phyloP scores from a whole-genome alignment of 2,888 invertebrate species.

The Drosophila paramelanica region DNA sequence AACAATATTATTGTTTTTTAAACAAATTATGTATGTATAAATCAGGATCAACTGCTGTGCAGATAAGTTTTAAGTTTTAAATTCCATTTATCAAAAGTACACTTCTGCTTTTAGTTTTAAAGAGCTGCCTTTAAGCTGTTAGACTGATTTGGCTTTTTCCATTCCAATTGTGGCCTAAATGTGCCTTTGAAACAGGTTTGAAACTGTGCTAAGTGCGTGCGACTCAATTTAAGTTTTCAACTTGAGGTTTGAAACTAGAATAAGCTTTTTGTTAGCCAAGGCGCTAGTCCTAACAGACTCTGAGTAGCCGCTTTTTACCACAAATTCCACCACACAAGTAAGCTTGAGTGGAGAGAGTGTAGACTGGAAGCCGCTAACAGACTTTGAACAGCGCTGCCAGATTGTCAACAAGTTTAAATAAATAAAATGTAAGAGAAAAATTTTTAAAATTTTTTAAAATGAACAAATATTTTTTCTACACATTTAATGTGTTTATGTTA shows the following conservation, averaged over 20 bases:
- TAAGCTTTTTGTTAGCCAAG: background rate
- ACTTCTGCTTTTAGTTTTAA: no score
- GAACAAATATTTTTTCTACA: no score
- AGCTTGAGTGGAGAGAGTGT: background rate
- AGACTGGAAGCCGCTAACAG: slow-evolving; percentile 36
- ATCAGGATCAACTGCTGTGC: no score
- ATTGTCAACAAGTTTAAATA: background rate
- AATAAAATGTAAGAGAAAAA: no score
- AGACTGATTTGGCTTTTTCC: no score
- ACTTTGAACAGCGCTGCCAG: slow-evolving; percentile 33
- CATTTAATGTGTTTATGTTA: no score
- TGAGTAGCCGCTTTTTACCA: slow-evolving; percentile 15
- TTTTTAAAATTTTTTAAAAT: no score
- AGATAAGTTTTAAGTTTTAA: no score
- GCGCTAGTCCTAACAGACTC: slow-evolving; percentile 5
- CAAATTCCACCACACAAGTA: slow-evolving; percentile 2
- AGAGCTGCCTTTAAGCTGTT: no score
- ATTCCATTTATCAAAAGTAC: no score
- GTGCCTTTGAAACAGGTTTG: background rate
- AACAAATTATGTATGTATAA: no score
- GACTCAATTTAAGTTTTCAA: background rate
- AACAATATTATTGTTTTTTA: no score
- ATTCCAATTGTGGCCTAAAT: background rate
- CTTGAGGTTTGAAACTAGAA: background rate
- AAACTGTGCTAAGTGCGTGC: background rate